These are phyloP conservation scores for Phragmatobia fuliginosa DNA, from an alignment of 2,888 invertebrate species.

Conservation along the genomic window DNA sequence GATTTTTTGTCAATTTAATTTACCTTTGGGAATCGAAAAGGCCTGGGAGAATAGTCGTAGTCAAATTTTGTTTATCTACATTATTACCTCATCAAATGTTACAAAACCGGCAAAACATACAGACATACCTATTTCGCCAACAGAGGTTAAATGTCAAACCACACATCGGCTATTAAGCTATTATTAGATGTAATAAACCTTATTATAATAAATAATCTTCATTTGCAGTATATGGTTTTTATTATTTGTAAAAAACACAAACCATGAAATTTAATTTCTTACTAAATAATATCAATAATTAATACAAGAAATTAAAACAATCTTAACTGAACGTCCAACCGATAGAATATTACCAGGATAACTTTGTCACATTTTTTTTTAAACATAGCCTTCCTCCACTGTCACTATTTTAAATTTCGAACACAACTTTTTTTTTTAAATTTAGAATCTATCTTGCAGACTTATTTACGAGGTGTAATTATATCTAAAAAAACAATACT, in stretches of 20 bases:
- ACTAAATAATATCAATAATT: neutral
- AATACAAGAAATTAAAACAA: neutral
- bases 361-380: neutral
- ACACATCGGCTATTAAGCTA: neutral
- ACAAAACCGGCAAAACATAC: neutral
- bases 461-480: neutral
- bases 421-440: neutral
- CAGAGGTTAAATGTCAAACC: neutral
- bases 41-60: neutral
- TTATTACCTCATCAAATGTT: neutral
- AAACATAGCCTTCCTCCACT: slow-evolving; percentile 1
- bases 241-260: neutral
- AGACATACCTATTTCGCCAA: neutral
- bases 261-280: neutral
- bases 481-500: slow-evolving; percentile 24
- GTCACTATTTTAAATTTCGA: slow-evolving; percentile 6
- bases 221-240: neutral
- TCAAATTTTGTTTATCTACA: neutral
- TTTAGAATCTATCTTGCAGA: neutral
- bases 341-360: neutral
- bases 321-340: neutral
- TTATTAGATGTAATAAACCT: neutral
- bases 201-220: no score
- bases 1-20: slow-evolving; percentile 29
- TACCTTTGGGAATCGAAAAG: neutral